Percentiles rank a stretch among this genome's conserved stretches.
phyloP scores from a whole-genome alignment of 2,113 vertebrate genomes.

The Atlantisia rogersi region DNA sequence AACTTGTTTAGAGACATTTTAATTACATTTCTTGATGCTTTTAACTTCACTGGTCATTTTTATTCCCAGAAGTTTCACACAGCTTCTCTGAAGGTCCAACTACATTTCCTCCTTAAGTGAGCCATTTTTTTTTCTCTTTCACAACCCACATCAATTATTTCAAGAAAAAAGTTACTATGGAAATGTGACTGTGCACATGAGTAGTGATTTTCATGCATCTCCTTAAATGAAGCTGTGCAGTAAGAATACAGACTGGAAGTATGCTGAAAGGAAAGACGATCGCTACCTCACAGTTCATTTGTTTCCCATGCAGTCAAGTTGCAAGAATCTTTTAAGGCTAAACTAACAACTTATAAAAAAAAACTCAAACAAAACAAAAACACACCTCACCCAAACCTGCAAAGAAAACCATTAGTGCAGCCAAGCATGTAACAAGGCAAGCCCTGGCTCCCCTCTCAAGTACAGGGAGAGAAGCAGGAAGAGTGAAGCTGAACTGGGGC shows the following conservation, averaged over 20 bases:
- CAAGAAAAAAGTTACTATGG: not conserved
- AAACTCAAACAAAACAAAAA: not conserved
- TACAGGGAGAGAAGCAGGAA: not conserved
- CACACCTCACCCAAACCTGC: not conserved
- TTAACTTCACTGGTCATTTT: not conserved
- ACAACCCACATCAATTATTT: not conserved
- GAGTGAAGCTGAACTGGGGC: not conserved
- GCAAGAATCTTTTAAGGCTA: not conserved
- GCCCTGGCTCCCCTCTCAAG: not conserved
- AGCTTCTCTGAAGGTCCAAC: not conserved
- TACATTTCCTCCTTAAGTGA: not conserved
- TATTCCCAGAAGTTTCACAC: not conserved
- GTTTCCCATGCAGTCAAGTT: not conserved
- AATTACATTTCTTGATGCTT: not conserved
- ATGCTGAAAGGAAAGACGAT: not conserved
- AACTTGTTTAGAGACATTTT: not conserved
- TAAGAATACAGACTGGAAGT: not conserved
- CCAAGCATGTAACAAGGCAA: not conserved
- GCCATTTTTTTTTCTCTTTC: not conserved
- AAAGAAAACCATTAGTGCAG: not conserved
- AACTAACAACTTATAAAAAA: not conserved
- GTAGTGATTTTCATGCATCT: not conserved
- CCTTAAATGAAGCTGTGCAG: not conserved
- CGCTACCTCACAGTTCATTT: not conserved
- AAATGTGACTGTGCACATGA: not conserved